Conservation (phyloP, 2,113 vertebrate genomes). For the Gavialis gangeticus region DNA sequence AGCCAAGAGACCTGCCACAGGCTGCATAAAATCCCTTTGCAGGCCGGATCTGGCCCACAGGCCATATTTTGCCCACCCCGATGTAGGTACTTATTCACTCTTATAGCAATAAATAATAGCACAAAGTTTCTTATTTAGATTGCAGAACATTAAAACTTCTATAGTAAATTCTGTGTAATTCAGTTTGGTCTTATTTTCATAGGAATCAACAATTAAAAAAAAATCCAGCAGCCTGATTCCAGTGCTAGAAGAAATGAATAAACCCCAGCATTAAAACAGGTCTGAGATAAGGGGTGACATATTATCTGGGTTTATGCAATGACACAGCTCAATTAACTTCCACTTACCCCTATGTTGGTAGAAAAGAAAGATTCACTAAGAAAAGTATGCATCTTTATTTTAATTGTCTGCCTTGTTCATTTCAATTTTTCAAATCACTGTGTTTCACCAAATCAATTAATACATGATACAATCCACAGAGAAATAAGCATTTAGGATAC, state of each 20-base stretch:
- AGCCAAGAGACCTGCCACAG: no score
- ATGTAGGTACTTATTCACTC: not conserved
- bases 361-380: not conserved
- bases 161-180: not conserved
- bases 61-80: no score
- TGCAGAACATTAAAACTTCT: not conserved
- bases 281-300: not conserved
- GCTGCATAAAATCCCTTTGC: no score
- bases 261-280: not conserved
- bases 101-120: not conserved
- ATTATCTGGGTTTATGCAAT: not conserved
- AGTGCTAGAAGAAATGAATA: not conserved
- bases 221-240: not conserved
- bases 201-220: not conserved
- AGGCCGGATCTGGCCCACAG: no score
- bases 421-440: conserved; percentile 25
- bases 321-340: not conserved
- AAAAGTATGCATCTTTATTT: conserved; percentile 31
- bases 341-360: not conserved
- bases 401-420: not conserved
- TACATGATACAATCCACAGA: conserved; percentile 24
- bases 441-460: conserved; percentile 44
- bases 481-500: conserved; percentile 13
- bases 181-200: not conserved
- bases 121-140: not conserved